phyloP scores from a whole-genome alignment of 2,797 vertebrate species.

The Sebastes oblongus region DNA sequence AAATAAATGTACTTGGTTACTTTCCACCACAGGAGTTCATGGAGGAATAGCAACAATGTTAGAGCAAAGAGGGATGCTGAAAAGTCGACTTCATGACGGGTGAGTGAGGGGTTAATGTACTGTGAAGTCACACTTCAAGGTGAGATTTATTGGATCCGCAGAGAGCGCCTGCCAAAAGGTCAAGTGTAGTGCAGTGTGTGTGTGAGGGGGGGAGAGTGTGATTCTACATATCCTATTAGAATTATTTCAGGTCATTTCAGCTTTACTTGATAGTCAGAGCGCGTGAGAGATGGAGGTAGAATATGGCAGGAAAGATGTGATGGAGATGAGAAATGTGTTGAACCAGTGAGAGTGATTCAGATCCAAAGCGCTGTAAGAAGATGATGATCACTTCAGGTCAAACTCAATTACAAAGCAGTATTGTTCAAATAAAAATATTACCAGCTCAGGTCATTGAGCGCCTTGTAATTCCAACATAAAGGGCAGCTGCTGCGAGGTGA shows the following conservation, averaged over 20 bases:
- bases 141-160: slow-evolving; percentile 32
- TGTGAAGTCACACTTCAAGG: slow-evolving; percentile 43
- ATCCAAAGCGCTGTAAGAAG: not conserved
- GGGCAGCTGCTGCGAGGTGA: slow-evolving; percentile 3
- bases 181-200: slow-evolving; percentile 13
- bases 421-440: not conserved
- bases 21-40: not conserved
- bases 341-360: slow-evolving; percentile 3
- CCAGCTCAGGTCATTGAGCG: not conserved
- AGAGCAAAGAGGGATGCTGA: slow-evolving; percentile 1
- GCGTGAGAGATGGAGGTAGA: not conserved
- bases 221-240: slow-evolving; percentile 24
- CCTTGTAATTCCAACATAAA: not conserved
- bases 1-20: not conserved
- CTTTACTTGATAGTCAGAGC: not conserved
- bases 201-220: not conserved
- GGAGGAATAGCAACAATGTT: not conserved
- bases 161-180: slow-evolving; percentile 48
- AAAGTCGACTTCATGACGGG: not conserved
- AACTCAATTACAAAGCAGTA: slow-evolving; percentile 20
- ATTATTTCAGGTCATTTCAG: slow-evolving; percentile 42
- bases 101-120: slow-evolving; percentile 38
- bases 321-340: slow-evolving; percentile 3
- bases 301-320: not conserved
- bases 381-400: slow-evolving; percentile 2